These are phyloP conservation scores for Macaria liturata DNA, from an alignment of 2,888 invertebrate genomes.

Conservation along the genomic window DNA sequence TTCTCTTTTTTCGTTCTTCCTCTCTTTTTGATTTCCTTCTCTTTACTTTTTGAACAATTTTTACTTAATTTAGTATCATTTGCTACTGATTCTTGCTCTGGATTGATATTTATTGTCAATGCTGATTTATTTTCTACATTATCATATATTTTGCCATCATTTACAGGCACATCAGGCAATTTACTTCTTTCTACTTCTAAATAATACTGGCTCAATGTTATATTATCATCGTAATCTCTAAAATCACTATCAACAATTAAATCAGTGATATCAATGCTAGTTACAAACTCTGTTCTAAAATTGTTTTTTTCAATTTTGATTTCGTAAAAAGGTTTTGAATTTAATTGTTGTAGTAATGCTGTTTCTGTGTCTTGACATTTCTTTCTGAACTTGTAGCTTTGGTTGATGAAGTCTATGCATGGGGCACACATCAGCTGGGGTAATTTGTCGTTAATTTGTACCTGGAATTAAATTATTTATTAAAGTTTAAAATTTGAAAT, in stretches of 20 bases:
- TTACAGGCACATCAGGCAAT: neutral
- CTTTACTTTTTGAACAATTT: conserved; percentile 6
- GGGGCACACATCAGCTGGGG: conserved; percentile 49
- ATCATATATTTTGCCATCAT: no score
- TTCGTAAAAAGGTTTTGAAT: conserved; percentile 13
- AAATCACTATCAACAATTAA: conserved; percentile 42
- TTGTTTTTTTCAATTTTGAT: conserved; percentile 45
- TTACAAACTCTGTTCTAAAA: conserved; percentile 26
- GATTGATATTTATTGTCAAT: neutral
- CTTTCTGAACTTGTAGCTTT: conserved; percentile 46
- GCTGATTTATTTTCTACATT: no score
- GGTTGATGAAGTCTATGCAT: conserved; percentile 44
- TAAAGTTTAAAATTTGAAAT: neutral
- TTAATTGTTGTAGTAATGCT: conserved; percentile 22
- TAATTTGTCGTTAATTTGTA: conserved; percentile 42
- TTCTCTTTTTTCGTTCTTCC: conserved; percentile 41
- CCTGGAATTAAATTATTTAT: conserved; percentile 39
- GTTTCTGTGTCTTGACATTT: conserved; percentile 46
- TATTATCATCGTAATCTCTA: conserved; percentile 50
- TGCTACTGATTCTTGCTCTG: conserved; percentile 1
- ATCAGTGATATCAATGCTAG: conserved; percentile 49
- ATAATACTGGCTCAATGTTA: conserved; percentile 41
- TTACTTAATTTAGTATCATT: conserved; percentile 4
- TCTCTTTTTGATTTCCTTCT: conserved; percentile 31
- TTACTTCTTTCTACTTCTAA: conserved; percentile 20